Evolutionary conservation across 2,797 vertebrate genomes (phyloP).

Genomic region (Rhynchonycteris naso): DNA sequence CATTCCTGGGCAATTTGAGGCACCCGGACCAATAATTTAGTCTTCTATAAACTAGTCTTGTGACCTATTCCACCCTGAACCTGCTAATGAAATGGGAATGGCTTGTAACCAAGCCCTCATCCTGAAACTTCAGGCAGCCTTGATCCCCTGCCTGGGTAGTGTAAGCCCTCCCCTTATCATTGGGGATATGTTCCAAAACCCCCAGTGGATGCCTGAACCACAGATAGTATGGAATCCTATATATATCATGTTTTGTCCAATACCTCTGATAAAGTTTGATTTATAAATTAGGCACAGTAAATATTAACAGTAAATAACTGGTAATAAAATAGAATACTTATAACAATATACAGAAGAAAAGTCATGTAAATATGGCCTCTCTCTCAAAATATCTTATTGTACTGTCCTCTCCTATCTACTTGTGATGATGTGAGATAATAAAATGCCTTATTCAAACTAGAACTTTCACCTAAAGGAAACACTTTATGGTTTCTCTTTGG

Average conservation of each 20-base stretch:
- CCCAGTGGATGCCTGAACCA: background rate
- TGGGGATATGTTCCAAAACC: background rate
- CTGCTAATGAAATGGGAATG: background rate
- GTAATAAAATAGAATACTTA: background rate
- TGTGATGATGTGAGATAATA: background rate
- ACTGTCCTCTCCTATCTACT: background rate
- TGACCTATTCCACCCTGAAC: background rate
- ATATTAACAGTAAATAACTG: background rate
- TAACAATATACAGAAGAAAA: background rate
- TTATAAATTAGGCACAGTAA: background rate
- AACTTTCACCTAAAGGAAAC: background rate
- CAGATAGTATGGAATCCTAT: background rate
- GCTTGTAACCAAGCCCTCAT: background rate
- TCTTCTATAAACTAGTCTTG: background rate
- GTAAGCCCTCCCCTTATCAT: background rate
- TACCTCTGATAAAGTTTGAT: background rate
- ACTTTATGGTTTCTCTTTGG: background rate
- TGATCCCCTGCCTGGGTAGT: background rate
- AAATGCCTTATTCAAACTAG: background rate
- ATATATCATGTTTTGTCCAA: background rate
- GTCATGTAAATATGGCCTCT: background rate
- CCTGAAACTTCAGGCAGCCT: background rate
- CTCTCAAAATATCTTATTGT: background rate
- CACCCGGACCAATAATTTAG: background rate
- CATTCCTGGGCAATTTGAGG: background rate